Conservation (phyloP, 2,888 invertebrate species). For the Tetranychus piercei region DNA sequence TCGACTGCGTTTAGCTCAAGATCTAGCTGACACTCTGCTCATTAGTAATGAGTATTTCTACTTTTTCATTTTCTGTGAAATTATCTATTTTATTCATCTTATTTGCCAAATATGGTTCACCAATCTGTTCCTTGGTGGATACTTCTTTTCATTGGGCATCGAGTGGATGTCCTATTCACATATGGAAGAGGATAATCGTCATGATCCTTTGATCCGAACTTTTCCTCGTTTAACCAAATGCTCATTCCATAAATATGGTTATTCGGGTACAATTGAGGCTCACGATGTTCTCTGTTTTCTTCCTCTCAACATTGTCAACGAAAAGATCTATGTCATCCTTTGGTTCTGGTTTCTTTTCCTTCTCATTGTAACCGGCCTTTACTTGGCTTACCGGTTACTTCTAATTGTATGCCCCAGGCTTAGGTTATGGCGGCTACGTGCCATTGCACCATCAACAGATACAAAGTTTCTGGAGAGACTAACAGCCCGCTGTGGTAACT, state of each 20-base stretch:
- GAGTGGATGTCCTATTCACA: conserved; percentile 10
- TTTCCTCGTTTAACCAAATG: conserved; percentile 14
- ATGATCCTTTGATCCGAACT: conserved; percentile 7
- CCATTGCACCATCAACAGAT: conserved; percentile 9
- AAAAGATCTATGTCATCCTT: conserved; percentile 13
- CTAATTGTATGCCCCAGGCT: conserved; percentile 3
- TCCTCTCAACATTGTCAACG: conserved; percentile 14
- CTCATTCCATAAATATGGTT: conserved; percentile 14
- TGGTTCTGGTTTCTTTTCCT: conserved; percentile 15
- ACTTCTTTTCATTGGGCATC: conserved; percentile 1
- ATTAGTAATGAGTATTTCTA: conserved; percentile 13
- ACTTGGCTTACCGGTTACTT: not conserved
- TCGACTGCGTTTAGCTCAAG: conserved; percentile 8
- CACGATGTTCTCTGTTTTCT: conserved; percentile 14
- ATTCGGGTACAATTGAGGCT: conserved; percentile 11
- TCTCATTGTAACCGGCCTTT: not conserved
- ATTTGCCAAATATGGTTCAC: conserved; percentile 15
- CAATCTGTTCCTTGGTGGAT: conserved; percentile 10
- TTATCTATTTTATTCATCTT: conserved; percentile 12
- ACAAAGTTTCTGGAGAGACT: conserved; percentile 3
- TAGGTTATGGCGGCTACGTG: not conserved
- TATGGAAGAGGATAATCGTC: conserved; percentile 11
- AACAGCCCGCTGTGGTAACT: conserved; percentile 6
- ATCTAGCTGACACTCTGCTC: conserved; percentile 10
- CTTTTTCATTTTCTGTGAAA: conserved; percentile 12